phyloP scores from a whole-genome alignment of 2,113 vertebrate species.

The Chitala chitala region DNA sequence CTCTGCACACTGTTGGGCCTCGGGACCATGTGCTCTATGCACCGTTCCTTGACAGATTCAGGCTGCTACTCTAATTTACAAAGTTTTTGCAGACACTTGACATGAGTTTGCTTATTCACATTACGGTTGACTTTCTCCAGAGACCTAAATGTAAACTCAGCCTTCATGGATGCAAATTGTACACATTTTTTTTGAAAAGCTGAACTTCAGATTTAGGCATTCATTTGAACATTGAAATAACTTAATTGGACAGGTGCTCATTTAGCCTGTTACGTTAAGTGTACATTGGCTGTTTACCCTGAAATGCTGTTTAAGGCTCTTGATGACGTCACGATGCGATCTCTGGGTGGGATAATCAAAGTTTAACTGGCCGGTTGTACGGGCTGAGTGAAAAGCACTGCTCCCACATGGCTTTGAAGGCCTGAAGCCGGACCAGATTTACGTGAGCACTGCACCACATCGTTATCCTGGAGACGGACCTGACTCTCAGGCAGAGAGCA shows the following conservation, averaged over 20 bases:
- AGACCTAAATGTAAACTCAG: neutral
- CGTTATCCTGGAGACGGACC: neutral
- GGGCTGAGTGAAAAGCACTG: neutral
- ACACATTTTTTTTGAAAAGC: neutral
- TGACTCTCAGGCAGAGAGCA: neutral
- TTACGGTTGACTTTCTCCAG: neutral
- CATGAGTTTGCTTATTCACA: neutral
- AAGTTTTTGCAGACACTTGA: neutral
- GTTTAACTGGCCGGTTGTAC: neutral
- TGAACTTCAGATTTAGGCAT: neutral
- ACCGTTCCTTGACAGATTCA: neutral
- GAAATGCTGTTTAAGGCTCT: neutral
- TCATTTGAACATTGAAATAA: neutral
- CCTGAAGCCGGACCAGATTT: neutral
- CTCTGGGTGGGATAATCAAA: neutral
- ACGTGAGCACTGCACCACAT: no score
- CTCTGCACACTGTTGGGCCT: neutral
- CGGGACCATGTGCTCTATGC: neutral
- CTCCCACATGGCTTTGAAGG: neutral
- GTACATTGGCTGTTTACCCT: neutral
- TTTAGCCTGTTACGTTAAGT: slow-evolving; percentile 1
- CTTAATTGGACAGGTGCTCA: neutral
- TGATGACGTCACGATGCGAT: neutral
- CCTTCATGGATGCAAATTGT: neutral
- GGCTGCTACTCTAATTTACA: neutral